phyloP scores from a whole-genome alignment of 2,888 invertebrate genomes.

The Torymus aiolomorphi region DNA sequence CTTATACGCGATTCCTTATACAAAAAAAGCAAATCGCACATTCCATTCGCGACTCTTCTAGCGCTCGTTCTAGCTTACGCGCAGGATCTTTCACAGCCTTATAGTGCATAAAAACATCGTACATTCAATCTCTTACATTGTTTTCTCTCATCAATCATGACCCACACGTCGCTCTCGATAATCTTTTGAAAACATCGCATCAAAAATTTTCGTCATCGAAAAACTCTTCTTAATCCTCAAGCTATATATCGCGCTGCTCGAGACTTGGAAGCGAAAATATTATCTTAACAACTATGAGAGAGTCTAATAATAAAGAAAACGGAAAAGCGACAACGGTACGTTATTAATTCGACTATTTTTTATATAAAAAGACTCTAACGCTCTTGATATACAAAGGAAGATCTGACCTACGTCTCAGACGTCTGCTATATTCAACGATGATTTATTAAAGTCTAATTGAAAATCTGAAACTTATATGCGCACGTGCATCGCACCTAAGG shows the following conservation, averaged over 20 bases:
- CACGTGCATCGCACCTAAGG: no score
- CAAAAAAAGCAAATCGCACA: slow-evolving; percentile 23
- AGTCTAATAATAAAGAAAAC: slow-evolving; percentile 15
- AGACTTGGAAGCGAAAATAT: not conserved
- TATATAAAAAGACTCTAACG: slow-evolving; percentile 37
- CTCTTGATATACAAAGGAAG: slow-evolving; percentile 25
- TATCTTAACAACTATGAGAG: not conserved
- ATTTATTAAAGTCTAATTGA: slow-evolving; percentile 18
- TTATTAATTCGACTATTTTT: slow-evolving; percentile 4
- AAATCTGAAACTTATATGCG: slow-evolving; percentile 13
- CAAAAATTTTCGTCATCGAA: not conserved
- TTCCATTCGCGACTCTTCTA: slow-evolving; percentile 23
- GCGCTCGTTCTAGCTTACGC: not conserved
- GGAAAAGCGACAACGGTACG: not conserved
- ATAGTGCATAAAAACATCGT: slow-evolving; percentile 47
- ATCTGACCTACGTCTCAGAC: slow-evolving; percentile 2
- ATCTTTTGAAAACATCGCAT: slow-evolving; percentile 4
- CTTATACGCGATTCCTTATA: slow-evolving; percentile 3
- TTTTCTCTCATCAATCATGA: slow-evolving; percentile 12
- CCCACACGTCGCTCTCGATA: not conserved
- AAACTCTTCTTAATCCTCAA: not conserved
- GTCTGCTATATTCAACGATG: not conserved
- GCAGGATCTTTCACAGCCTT: slow-evolving; percentile 54
- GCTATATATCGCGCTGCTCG: not conserved
- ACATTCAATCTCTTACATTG: not conserved